Percentiles rank a stretch among this genome's conserved stretches.
phyloP scores from a whole-genome alignment of 35 echinoderm and acorn worm species.

The Amphiura filiformis region DNA sequence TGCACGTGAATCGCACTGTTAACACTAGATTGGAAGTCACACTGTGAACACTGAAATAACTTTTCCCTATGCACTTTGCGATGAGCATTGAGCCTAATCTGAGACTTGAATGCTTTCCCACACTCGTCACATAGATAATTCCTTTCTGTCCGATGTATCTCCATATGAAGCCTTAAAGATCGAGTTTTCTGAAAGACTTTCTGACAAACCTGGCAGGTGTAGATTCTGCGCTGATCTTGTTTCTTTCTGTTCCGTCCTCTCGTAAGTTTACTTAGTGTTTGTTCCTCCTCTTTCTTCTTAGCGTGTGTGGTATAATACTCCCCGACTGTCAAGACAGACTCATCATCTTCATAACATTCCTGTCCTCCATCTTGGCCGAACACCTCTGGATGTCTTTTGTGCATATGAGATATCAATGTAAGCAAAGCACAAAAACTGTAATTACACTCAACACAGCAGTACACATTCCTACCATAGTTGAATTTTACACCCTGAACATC shows the following conservation, averaged over 20 bases:
- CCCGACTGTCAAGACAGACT: not conserved
- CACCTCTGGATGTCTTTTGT: not conserved
- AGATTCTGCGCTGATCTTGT: not conserved
- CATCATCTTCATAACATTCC: not conserved
- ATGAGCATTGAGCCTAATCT: slow-evolving; percentile 56
- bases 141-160: slow-evolving; percentile 64
- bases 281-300: not conserved
- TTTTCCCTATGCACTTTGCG: slow-evolving; percentile 65
- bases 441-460: not conserved
- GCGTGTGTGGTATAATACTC: not conserved
- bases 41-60: slow-evolving; percentile 71
- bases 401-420: not conserved
- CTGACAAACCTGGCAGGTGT: slow-evolving; percentile 2
- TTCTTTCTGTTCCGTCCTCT: not conserved
- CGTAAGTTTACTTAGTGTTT: not conserved
- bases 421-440: not conserved
- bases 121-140: slow-evolving; percentile 90
- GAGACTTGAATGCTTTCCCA: slow-evolving; percentile 81
- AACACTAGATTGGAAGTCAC: slow-evolving; percentile 72
- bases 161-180: slow-evolving; percentile 36
- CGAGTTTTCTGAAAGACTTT: slow-evolving; percentile 12
- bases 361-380: not conserved
- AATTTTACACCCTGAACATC: slow-evolving; percentile 1
- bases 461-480: slow-evolving; percentile 13
- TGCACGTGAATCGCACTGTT: slow-evolving; percentile 61